A percentile compares a stretch with the other conserved stretches of the same genome.
These are phyloP conservation scores for Holocentrus rufus DNA, from an alignment of 2,797 vertebrate species.

Conservation along the genomic window DNA sequence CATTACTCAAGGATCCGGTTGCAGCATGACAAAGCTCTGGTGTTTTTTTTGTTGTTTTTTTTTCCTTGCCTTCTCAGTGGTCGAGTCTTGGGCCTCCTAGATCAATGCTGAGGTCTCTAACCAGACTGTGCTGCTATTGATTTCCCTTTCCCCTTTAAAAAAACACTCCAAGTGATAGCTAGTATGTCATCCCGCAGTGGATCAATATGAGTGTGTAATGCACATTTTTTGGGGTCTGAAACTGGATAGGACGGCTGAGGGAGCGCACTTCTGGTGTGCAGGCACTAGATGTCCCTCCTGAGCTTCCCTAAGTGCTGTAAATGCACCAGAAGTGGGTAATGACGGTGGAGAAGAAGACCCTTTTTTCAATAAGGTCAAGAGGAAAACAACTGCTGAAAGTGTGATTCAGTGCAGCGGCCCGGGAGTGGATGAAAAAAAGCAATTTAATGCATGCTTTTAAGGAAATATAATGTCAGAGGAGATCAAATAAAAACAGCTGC, in stretches of 20 bases:
- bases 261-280: conserved; percentile 23
- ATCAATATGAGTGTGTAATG: conserved; percentile 80
- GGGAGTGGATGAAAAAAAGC: neutral
- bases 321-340: neutral
- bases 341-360: neutral
- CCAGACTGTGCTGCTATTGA: conserved; percentile 83
- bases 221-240: conserved; percentile 75
- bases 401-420: conserved; percentile 5
- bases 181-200: conserved; percentile 77
- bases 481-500: conserved; percentile 27
- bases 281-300: conserved; percentile 77
- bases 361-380: conserved; percentile 13
- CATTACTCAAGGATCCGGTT: conserved; percentile 71
- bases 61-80: conserved; percentile 48
- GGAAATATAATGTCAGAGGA: conserved; percentile 16
- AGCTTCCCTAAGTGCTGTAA: conserved; percentile 42
- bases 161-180: conserved; percentile 80
- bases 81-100: conserved; percentile 72
- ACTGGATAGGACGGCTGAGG: conserved; percentile 51
- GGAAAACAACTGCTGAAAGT: conserved; percentile 19
- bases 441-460: conserved; percentile 18
- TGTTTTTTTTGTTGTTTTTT: conserved; percentile 33
- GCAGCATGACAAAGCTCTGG: conserved; percentile 62
- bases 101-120: conserved; percentile 87
- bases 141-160: conserved; percentile 77